Evolutionary conservation across 2,888 invertebrate species (phyloP).

Genomic region (Allacma fusca): DNA sequence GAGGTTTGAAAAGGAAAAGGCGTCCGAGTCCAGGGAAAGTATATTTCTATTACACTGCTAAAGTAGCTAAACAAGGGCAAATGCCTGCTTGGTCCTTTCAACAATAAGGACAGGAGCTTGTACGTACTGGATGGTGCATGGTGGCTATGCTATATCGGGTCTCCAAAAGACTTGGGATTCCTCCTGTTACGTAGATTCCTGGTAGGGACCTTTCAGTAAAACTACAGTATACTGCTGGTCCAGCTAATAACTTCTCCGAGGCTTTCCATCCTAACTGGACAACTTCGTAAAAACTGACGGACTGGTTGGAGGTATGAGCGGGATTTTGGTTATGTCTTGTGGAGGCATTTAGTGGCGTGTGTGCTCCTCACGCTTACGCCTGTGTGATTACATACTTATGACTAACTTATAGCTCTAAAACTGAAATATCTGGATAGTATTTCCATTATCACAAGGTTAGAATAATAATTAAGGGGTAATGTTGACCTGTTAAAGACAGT

Average conservation of each 20-base stretch:
- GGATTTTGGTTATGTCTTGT: not conserved
- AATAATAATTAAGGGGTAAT: conserved; percentile 31
- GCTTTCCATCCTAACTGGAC: conserved; percentile 11
- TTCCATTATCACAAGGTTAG: conserved; percentile 17
- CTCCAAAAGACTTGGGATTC: no score
- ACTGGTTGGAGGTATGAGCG: not conserved
- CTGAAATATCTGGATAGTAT: not conserved
- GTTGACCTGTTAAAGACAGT: conserved; percentile 8
- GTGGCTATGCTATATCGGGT: no score
- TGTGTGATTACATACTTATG: not conserved
- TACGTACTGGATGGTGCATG: not conserved
- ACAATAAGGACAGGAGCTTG: not conserved
- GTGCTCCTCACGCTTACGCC: conserved; percentile 20
- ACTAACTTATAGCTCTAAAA: not conserved
- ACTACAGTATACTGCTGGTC: not conserved
- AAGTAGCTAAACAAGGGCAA: not conserved
- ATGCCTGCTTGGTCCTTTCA: conserved; percentile 9
- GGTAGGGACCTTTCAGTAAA: no score
- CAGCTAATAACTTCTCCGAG: conserved; percentile 4
- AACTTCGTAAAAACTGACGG: conserved; percentile 1
- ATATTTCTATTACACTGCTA: conserved; percentile 13
- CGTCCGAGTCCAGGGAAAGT: conserved; percentile 17
- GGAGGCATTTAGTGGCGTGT: conserved; percentile 25
- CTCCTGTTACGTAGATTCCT: no score
- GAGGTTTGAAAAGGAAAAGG: conserved; percentile 22